These are phyloP conservation scores for Brachyptera risi DNA, from an alignment of 2,888 invertebrate genomes.

Conservation along the genomic window DNA sequence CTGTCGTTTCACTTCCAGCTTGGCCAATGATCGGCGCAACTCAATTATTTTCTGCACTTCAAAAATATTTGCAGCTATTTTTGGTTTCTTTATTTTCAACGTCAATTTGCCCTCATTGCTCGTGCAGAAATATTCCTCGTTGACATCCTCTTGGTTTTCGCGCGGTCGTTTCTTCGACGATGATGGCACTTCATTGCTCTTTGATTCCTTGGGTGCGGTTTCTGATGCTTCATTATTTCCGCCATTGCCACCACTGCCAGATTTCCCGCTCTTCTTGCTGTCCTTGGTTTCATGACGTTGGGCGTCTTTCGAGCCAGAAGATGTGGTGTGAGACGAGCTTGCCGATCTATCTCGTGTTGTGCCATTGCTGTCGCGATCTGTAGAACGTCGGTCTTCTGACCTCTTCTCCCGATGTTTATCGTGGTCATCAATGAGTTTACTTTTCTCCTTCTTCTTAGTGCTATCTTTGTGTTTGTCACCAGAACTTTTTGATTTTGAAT, in stretches of 20 bases:
- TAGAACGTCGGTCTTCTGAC: constrained; percentile 63
- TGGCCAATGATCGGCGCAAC: constrained; percentile 60
- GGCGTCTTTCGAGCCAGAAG: neutral
- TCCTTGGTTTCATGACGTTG: neutral
- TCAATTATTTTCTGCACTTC: constrained; percentile 64
- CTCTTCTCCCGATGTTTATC: constrained; percentile 61
- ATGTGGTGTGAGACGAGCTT: neutral
- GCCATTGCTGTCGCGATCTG: constrained; percentile 75
- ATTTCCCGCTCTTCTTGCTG: neutral
- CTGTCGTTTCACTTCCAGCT: constrained; percentile 46
- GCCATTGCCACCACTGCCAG: neutral
- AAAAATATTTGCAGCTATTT: constrained; percentile 62
- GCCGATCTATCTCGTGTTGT: constrained; percentile 19
- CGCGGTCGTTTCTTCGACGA: constrained; percentile 43
- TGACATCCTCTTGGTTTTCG: neutral
- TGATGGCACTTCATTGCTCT: too few species aligned
- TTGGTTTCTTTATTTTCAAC: constrained; percentile 59
- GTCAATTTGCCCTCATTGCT: constrained; percentile 44
- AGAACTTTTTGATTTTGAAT: constrained; percentile 5
- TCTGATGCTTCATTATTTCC: constrained; percentile 3
- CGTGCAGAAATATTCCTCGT: constrained; percentile 36
- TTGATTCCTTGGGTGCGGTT: neutral
- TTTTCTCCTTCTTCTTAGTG: constrained; percentile 39
- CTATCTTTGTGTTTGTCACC: constrained; percentile 29
- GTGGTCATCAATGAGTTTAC: constrained; percentile 62